Percentiles rank a stretch among this genome's conserved stretches.
Evolutionary conservation across 2,113 vertebrate species (phyloP).

Genomic region (Petroica traversi): DNA sequence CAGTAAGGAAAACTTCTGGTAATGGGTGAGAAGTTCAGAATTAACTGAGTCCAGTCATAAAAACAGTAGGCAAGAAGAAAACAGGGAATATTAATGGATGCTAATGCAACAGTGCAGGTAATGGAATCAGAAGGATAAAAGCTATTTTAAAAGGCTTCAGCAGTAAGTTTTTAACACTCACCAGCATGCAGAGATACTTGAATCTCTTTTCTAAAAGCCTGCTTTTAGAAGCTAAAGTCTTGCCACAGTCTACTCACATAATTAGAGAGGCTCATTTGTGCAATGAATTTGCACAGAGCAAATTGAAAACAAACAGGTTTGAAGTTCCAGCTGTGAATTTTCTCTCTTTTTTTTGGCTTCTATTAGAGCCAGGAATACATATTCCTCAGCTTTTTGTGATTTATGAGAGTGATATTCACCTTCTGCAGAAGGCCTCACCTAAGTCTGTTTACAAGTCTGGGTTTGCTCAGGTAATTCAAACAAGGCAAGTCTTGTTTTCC

Average conservation of each 20-base stretch:
- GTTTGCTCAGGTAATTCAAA: conserved; percentile 20
- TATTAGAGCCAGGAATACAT: neutral
- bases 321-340: neutral
- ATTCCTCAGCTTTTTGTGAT: neutral
- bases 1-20: neutral
- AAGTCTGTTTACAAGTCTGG: neutral
- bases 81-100: neutral
- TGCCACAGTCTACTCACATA: neutral
- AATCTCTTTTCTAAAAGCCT: conserved; percentile 27
- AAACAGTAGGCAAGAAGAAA: neutral
- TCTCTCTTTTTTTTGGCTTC: neutral
- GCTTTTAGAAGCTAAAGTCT: too few relatives aligned
- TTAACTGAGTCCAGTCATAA: neutral
- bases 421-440: neutral
- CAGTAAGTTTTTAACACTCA: neutral
- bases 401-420: neutral
- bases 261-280: neutral
- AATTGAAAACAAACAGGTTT: neutral
- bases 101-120: neutral
- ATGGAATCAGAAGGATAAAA: neutral
- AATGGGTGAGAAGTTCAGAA: neutral
- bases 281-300: neutral
- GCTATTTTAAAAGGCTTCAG: neutral
- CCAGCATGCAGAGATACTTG: neutral
- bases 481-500: neutral